Evolutionary conservation across 2,797 vertebrate genomes (phyloP), one percentile per base, ranked within the genome.

Genomic region (Psittacula derbiana): DNA sequence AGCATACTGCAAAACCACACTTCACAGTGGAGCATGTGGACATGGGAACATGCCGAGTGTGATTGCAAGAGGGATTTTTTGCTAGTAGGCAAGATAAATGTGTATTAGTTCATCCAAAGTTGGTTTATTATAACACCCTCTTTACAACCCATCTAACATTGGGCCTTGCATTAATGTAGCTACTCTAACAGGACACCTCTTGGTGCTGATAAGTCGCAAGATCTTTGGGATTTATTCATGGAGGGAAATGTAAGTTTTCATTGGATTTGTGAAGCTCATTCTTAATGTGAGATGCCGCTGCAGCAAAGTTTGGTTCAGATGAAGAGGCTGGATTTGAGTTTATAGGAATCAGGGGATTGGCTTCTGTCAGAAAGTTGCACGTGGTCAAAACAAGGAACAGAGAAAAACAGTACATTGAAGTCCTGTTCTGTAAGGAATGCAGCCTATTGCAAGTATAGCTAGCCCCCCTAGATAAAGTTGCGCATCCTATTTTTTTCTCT

Each of bases 321-420:
- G 62, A 72, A 91, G 87, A 73, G 82, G 16, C 43, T 80, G 87
- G 84, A 90, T 75, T 6, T 43, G 89, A 82, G 66, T 88, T 92
- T 40, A 43, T 16, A 55, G 85, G 69, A 90, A 70, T 74, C 10
- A 1, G 40, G 72, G 79, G 82, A 88, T 91, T 94, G 65, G 52
- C 46, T 94, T 71, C 70, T 91, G 92, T 64, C 76, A 83, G 62
- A 91, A 79, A 88, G 53, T 78, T 88, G 66, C 72, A 55, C 16
- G 2, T 79, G 85, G 58, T 38, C 47, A 46, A 78, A 92, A 83
- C 65, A 28, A 86, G 65, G 55, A 67, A 41, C 23, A 36, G 62
- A 86, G 85, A 50, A 43, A 36, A 90, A 14, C 6, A 18, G 17
- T 36, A 5, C 3, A 28, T 65, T 80, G 52, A 58, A 80, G 75